Base-by-base conservation (phyloP, 1,140 invertebrate species). In the Panagrolaimus sp. region DNA sequence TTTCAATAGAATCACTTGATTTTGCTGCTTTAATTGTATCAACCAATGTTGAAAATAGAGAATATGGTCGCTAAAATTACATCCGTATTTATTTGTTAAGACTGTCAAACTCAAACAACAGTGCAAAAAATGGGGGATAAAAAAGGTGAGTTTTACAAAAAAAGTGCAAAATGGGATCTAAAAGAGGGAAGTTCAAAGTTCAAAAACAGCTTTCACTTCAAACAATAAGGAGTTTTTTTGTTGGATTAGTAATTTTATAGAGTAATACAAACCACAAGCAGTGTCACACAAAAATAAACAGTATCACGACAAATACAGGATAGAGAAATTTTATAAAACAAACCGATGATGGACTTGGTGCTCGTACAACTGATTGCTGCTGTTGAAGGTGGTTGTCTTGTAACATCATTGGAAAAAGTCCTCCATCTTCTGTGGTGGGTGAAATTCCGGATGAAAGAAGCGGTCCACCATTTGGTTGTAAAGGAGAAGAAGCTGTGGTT, bases 51-150 rank as follows among this genome's bases (percentile, higher is more conserved):
- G 74, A 75, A 63, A 80, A 78, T n/a, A 80, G 62, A 20, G 78
- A 74, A 46, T 80, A 79, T n/a, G 78, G 78, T 53, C 77, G 69
- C 79, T 80, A 68, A 66, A 79, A 77, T n/a, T n/a, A 67, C 53
- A n/a, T 9, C 11, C 0, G 27, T n/a, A 9, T 14, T 31, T n/a
- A 31, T 25, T 25, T 3, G 0, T 38, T 13, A 2, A 2, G n/a
- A 13, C 51, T 9, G 11, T 1, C 0, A 57, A n/a, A 16, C 4
- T 7, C 20, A 48, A 57, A 23, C 0, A 20, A 23, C 20, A 53
- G 51, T 57, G 51, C 51, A 13, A 57, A 57, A 20, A 25, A 27
- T 1, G 11, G 48, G 16, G 16, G 25, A 14, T 51, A 14, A 51
- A 57, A n/a, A n/a, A n/a, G n/a, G 51, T 57, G 51, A 20, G 5